Conservation (phyloP, 2,888 invertebrate species). For the Ommatoiulus sabulosus region DNA sequence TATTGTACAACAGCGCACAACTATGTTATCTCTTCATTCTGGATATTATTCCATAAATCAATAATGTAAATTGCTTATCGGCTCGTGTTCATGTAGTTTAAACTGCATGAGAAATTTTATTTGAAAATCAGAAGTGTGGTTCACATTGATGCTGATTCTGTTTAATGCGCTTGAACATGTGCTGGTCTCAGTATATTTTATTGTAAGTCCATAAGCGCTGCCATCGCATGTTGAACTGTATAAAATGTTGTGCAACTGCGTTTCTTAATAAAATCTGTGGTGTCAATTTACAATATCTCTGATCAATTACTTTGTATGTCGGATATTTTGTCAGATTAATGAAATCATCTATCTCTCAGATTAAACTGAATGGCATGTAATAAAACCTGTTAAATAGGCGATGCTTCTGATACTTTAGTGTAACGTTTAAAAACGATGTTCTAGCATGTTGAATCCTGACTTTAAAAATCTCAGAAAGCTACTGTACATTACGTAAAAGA, state of each 20-base stretch:
- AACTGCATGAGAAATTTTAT: background rate
- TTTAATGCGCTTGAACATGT: background rate
- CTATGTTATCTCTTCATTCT: background rate
- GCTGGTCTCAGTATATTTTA: background rate
- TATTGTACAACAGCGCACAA: background rate
- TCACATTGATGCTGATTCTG: background rate
- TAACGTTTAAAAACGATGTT: too few relatives aligned
- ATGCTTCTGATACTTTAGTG: too few relatives aligned
- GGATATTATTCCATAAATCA: background rate
- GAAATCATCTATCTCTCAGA: too few relatives aligned
- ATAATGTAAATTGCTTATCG: background rate
- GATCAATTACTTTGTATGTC: background rate
- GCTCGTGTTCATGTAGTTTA: background rate
- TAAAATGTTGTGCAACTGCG: background rate
- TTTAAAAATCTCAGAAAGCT: too few relatives aligned
- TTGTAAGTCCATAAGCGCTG: background rate
- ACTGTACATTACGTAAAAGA: too few relatives aligned
- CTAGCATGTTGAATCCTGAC: too few relatives aligned
- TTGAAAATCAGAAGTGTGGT: background rate
- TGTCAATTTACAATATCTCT: background rate
- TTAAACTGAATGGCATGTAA: too few relatives aligned
- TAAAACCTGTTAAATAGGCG: too few relatives aligned
- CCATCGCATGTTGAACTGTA: conserved; percentile 11
- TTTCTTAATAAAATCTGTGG: conserved; percentile 40
- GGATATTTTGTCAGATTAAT: background rate